Evolutionary conservation across 2,113 vertebrate genomes (phyloP), one percentile per base, ranked within the genome.

Genomic region (Mormyrus lacerda): DNA sequence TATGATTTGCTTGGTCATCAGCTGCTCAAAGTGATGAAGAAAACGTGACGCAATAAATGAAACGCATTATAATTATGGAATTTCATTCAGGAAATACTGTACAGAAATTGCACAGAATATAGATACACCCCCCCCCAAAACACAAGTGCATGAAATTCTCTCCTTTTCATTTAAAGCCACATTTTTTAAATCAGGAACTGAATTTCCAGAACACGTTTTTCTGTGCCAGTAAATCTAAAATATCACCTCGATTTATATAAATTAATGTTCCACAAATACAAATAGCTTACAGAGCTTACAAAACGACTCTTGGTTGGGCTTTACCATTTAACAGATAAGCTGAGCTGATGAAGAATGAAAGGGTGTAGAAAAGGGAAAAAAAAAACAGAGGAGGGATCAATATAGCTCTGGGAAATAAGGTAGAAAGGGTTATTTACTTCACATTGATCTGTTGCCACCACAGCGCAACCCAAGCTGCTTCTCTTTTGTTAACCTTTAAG

Each of bases 401-500:
- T 99, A 98, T 95, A 93, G 97, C 97, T 98, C 96, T 97, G 97
- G 96, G 97, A 99, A 99, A 98, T 99, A 99, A 99, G 97, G 97
- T 96, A 97, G 97, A 98, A 97, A 98, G 99, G 97, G 98, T 99
- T 99, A 99, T 99, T 99, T 99, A 99, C 97, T 99, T 97, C 95
- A 96, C 98, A 99, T 99, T 99, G 98, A 99, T 99, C 98, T 91
- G 94, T 95, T 96, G 97, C 97, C 95, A 95, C 96, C 91, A 93
- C 95, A 93, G 92, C 95, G 94, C 96, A 98, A 97, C 97, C 96
- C 95, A 95, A 94, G 96, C 97, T 97, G 97, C 97, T 97, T 98
- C 97, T 98, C 97, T 99, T 99, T 98, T 98, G 98, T 99, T 99
- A 99, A 99, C 98, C 98, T 99, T 98, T 99, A 97, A 97, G 97